Percentiles rank a stretch among this genome's conserved stretches.
Conservation (phyloP, 1,140 invertebrate genomes). For the Homarus americanus region DNA sequence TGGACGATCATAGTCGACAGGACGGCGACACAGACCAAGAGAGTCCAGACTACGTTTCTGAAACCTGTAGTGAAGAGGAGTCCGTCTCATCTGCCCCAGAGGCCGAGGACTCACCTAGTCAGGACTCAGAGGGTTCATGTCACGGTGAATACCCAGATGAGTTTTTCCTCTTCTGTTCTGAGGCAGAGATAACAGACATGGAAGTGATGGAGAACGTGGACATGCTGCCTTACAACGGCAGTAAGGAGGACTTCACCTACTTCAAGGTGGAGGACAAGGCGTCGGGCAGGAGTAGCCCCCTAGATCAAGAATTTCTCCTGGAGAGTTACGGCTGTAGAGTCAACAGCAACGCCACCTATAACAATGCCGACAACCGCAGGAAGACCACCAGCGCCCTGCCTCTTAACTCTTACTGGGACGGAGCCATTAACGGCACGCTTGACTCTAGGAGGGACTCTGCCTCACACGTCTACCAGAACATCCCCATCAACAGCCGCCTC, state of each 20-base stretch:
- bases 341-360: background rate
- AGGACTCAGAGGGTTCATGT: background rate
- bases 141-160: slow-evolving; percentile 47
- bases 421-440: background rate
- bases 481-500: slow-evolving; percentile 35
- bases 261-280: slow-evolving; percentile 54
- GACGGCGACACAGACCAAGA: background rate
- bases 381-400: background rate
- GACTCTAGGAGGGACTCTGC: background rate
- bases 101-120: background rate
- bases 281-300: slow-evolving; percentile 22
- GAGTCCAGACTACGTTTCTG: background rate
- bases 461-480: slow-evolving; percentile 46
- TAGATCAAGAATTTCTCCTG: slow-evolving; percentile 52
- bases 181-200: slow-evolving; percentile 57
- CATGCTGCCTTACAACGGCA: slow-evolving; percentile 31
- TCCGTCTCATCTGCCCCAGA: background rate
- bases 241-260: slow-evolving; percentile 47
- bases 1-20: background rate
- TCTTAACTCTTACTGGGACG: background rate
- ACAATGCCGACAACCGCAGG: slow-evolving; percentile 9
- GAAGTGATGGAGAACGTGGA: slow-evolving; percentile 56
- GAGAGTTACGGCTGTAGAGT: slow-evolving; percentile 29
- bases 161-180: slow-evolving; percentile 64
- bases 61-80: background rate